Base-by-base conservation (phyloP, 2,888 invertebrate species). In the Agrotis puta region DNA sequence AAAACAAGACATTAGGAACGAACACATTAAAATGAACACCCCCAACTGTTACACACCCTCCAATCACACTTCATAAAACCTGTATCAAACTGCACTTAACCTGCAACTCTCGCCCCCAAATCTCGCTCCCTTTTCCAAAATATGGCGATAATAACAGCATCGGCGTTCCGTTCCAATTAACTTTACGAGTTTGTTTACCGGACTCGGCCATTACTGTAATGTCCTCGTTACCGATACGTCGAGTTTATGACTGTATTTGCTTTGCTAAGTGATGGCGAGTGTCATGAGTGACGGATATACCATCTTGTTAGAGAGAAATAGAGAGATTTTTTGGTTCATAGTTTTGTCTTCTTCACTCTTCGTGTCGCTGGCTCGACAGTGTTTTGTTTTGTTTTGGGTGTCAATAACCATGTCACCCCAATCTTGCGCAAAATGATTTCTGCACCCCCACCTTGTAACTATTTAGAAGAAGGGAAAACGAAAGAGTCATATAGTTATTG, bases 131-230 rank as follows among this genome's bases (percentile, higher is more conserved):
- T 13, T 51, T 56, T 54, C 54, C 66, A 22, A 71, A 74, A 82
- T 78, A 82, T 82, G 57, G 48, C 61, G 74, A 64, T 63, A 74
- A 73, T 79, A 83, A 74, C 79, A 78, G 64, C 82, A 78, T 66
- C 64, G 64, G 53, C 74, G 73, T 87, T 82, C 74, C 79, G 79
- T 77, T 78, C 85, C 86, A 85, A 88, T 88, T 85, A 88, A 76
- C 72, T 88, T 88, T 84, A 88, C 70, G 88, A 73, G 83, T 85
- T 85, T 85, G 85, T 85, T 85, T 88, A 83, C 76, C 53, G 64
- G 45, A 56, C 20, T 33, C 39, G 50, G 57, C 69, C 67, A 77
- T 82, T 82, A 74, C 64, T 65, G 74, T 86, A 81, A 85, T 81
- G 77, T 57, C 70, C 72, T 76, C 77, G 74, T 81, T 76, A 79